Percentiles rank a stretch among this genome's conserved stretches.
Conservation (phyloP, 1,140 invertebrate species). For the Trichonephila clavata region DNA sequence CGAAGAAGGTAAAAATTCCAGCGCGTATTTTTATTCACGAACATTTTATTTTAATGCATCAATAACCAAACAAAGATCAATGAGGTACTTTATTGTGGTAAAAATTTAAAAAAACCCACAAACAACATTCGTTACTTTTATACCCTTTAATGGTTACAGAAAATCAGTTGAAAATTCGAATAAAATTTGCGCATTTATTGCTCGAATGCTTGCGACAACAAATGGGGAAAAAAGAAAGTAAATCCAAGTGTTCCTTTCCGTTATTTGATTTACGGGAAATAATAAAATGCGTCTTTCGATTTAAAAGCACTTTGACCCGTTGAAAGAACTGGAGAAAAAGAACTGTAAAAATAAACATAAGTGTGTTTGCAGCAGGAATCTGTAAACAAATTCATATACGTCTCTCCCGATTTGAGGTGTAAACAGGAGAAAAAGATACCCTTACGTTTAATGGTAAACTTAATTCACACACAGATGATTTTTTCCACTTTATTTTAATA, state of each 20-base stretch:
- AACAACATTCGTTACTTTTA: neutral
- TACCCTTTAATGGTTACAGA: neutral
- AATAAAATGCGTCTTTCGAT: slow-evolving; percentile 42
- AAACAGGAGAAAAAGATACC: neutral
- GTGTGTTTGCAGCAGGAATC: neutral
- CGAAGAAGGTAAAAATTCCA: neutral
- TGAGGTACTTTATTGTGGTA: neutral
- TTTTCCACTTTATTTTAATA: neutral
- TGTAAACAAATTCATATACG: slow-evolving; percentile 10
- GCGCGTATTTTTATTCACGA: neutral
- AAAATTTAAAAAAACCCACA: neutral
- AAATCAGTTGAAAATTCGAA: slow-evolving; percentile 37
- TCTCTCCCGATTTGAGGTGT: neutral
- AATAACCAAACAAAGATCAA: neutral
- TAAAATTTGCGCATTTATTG: neutral
- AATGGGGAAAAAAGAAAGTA: neutral
- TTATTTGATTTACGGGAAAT: slow-evolving; percentile 43
- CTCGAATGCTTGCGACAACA: neutral
- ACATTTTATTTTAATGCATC: neutral
- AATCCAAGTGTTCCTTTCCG: neutral
- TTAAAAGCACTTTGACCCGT: slow-evolving; percentile 42
- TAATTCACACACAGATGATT: neutral
- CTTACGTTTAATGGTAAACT: neutral
- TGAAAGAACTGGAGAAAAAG: neutral
- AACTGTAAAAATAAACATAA: neutral